Evolutionary conservation across 2,888 invertebrate genomes (phyloP).

Genomic region (Drosophila setosimentum): DNA sequence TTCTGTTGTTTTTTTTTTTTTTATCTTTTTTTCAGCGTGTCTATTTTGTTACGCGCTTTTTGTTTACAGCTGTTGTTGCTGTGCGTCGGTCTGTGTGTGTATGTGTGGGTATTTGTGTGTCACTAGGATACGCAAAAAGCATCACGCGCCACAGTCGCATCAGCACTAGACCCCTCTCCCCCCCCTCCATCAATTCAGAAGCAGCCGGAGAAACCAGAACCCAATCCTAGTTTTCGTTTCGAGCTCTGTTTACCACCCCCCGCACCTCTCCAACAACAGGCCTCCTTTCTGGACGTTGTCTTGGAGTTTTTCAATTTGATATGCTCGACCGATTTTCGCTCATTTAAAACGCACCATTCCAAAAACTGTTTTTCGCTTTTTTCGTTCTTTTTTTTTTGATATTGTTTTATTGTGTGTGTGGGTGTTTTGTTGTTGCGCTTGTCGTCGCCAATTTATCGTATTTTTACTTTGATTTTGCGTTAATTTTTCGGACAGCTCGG

Average conservation of each 20-base stretch:
- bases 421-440: constrained; percentile 57
- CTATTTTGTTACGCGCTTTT: constrained; percentile 64
- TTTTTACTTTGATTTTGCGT: constrained; percentile 79
- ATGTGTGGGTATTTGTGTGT: constrained; percentile 69
- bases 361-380: constrained; percentile 9
- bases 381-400: constrained; percentile 32
- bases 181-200: background rate
- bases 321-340: constrained; percentile 81
- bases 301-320: constrained; percentile 79
- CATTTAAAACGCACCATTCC: constrained; percentile 70
- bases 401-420: constrained; percentile 42
- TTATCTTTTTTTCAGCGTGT: constrained; percentile 19
- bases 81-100: constrained; percentile 44
- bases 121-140: constrained; percentile 78
- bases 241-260: background rate
- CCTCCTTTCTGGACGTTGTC: constrained; percentile 45
- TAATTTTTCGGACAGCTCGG: constrained; percentile 70
- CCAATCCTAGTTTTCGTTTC: constrained; percentile 20
- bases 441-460: constrained; percentile 80
- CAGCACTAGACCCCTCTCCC: constrained; percentile 16
- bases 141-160: constrained; percentile 66
- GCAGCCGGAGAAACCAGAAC: constrained; percentile 1
- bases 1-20: constrained; percentile 23
- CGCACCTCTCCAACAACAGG: background rate
- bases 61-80: constrained; percentile 25